Evolutionary conservation across 2,797 vertebrate species (phyloP), one percentile per base, ranked within the genome.

Genomic region (Arrhamphus sclerolepis): DNA sequence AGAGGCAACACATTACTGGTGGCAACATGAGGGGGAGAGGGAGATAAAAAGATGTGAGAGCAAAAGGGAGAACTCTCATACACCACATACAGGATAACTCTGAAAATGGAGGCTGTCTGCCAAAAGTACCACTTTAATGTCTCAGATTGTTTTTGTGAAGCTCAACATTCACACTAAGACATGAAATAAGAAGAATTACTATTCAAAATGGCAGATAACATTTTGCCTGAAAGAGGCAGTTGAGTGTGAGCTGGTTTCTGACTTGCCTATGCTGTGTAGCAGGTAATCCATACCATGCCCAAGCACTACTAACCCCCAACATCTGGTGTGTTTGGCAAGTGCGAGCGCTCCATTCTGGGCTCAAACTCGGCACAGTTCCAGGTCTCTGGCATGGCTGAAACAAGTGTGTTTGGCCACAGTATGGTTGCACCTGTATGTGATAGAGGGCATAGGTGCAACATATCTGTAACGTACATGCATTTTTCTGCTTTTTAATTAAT

Each of bases 1-100:
- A 85, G 89, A 84, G 79, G 69, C 80, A 81, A 76, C 74, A 76
- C 70, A 80, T 71, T 69, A 82, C 72, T 76, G 72, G 77, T 79
- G 86, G 83, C 79, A 85, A 86, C 81, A 75, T 46, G 62, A 71
- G 56, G 56, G 61, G 31, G 48, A 31, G 24, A 20, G 53, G 26
- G 22, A 48, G 34, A 48, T 48, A 24, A 42, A 43, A 24, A 31
- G 47, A 38, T 48, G 47, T 48, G 2, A 42, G 46, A 64, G 38
- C 8, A 18, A 21, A 31, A 19, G 26, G 40, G 17, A 48, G 60
- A 46, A 28, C 19, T 44, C 40, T 43, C 14, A 66, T 46, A n/a
- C 11, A 17, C 40, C 28, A 17, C 41, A 42, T 41, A 43, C 44
- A 24, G 11, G 28, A 22, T 38, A 31, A 38, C 26, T 46, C 26